Evolutionary conservation across 2,797 vertebrate species (phyloP).

Genomic region (Karalla daura): DNA sequence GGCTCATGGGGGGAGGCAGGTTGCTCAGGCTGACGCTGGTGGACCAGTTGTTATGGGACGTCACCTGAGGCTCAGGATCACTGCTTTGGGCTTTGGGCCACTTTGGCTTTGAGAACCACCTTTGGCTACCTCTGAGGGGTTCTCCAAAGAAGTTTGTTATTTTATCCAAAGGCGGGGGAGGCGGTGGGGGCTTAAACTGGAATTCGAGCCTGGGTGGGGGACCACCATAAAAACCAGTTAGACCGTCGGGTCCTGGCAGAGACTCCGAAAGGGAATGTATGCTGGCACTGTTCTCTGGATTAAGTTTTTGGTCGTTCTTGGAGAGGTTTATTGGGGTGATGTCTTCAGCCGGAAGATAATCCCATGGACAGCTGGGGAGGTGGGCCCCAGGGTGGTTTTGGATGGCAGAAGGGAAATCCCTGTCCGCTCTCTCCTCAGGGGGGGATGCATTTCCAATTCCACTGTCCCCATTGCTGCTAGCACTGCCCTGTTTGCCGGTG

Average conservation of each 20-base stretch:
- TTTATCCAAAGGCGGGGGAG: slow-evolving; percentile 78
- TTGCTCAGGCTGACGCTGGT: slow-evolving; percentile 60
- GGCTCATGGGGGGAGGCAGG: slow-evolving; percentile 89
- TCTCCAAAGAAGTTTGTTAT: slow-evolving; percentile 66
- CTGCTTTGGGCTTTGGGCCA: slow-evolving; percentile 86
- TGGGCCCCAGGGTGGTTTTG: slow-evolving; percentile 83
- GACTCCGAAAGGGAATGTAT: slow-evolving; percentile 81
- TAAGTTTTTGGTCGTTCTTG: slow-evolving; percentile 81
- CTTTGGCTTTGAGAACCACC: slow-evolving; percentile 90
- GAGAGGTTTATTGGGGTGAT: slow-evolving; percentile 63
- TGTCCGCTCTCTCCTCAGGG: slow-evolving; percentile 87
- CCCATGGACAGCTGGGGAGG: slow-evolving; percentile 86
- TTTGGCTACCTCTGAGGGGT: slow-evolving; percentile 81
- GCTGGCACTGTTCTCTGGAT: slow-evolving; percentile 52
- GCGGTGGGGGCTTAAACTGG: slow-evolving; percentile 83
- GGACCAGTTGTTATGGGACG: slow-evolving; percentile 83
- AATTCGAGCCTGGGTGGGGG: slow-evolving; percentile 84
- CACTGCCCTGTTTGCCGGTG: slow-evolving; percentile 87
- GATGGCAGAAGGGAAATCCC: slow-evolving; percentile 89
- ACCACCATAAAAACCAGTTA: slow-evolving; percentile 83
- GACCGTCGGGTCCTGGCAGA: slow-evolving; percentile 84
- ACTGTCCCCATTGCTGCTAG: slow-evolving; percentile 94
- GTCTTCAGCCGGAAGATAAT: slow-evolving; percentile 75
- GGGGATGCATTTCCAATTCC: slow-evolving; percentile 93
- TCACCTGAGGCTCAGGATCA: slow-evolving; percentile 86